A percentile compares a stretch with the other conserved stretches of the same genome.
These are phyloP conservation scores for Pocillopora meandrina DNA, from an alignment of 92 coral and sea anemone genomes.

Conservation along the genomic window DNA sequence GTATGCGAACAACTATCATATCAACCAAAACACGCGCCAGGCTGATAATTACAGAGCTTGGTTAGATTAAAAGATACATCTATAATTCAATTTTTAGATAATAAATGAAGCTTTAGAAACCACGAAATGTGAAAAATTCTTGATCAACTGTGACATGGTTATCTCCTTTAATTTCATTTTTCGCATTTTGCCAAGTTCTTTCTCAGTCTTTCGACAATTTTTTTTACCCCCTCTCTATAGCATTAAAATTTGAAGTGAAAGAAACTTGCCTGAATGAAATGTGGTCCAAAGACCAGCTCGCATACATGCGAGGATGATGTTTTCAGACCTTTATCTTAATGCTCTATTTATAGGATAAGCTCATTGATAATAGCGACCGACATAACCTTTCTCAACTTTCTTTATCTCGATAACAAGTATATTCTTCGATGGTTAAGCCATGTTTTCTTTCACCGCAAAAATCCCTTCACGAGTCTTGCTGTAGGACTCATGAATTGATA, in stretches of 20 bases:
- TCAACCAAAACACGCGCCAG: not conserved
- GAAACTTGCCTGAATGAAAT: not conserved
- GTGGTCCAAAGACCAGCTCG: not conserved
- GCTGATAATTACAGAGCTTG: not conserved
- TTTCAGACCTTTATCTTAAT: conserved; percentile 4
- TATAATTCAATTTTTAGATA: not conserved
- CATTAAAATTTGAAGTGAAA: not conserved
- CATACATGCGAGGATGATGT: not conserved
- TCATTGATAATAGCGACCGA: not conserved
- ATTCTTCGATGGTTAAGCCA: no score
- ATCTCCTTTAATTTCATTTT: no score
- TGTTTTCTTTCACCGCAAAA: no score
- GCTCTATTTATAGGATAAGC: conserved; percentile 1
- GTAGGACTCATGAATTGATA: no score
- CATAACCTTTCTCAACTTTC: not conserved
- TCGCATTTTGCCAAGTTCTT: no score
- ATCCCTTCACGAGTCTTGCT: no score
- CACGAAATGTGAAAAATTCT: not conserved
- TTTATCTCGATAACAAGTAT: not conserved
- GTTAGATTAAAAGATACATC: not conserved
- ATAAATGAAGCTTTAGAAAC: not conserved
- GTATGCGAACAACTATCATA: conserved; percentile 8
- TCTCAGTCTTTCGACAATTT: no score
- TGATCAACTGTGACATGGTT: no score
- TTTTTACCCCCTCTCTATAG: no score